Evolutionary conservation across 2,113 vertebrate genomes (phyloP).

Genomic region (Nothocercus nigrocapillus): DNA sequence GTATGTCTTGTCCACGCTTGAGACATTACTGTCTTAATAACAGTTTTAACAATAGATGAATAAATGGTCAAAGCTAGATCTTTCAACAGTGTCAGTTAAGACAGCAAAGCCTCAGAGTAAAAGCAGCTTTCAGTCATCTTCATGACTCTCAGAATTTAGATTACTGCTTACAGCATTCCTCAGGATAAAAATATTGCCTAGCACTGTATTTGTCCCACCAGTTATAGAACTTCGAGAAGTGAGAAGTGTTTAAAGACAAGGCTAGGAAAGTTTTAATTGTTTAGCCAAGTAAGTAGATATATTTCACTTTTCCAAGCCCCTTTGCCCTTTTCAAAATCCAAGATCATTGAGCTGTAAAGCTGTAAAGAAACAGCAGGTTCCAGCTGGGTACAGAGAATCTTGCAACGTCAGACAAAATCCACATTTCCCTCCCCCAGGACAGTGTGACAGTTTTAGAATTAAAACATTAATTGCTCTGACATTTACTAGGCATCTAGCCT

Average conservation of each 20-base stretch:
- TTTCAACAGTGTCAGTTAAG: background rate
- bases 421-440: background rate
- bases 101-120: background rate
- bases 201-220: background rate
- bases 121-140: background rate
- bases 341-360: background rate
- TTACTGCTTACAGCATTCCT: background rate
- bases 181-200: background rate
- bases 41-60: background rate
- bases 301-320: background rate
- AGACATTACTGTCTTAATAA: background rate
- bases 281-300: background rate
- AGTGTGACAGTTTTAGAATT: background rate
- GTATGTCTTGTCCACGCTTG: background rate
- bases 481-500: slow-evolving; percentile 12
- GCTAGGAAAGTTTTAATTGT: background rate
- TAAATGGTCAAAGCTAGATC: background rate
- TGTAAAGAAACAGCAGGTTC: background rate
- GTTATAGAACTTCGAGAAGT: background rate
- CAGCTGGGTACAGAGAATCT: background rate
- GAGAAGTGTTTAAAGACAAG: background rate
- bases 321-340: background rate
- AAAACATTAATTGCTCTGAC: background rate
- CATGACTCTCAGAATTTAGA: background rate
- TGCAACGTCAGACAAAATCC: accelerated